phyloP scores from a whole-genome alignment of 1,140 invertebrate genomes.

The Oncopeltus fasciatus region DNA sequence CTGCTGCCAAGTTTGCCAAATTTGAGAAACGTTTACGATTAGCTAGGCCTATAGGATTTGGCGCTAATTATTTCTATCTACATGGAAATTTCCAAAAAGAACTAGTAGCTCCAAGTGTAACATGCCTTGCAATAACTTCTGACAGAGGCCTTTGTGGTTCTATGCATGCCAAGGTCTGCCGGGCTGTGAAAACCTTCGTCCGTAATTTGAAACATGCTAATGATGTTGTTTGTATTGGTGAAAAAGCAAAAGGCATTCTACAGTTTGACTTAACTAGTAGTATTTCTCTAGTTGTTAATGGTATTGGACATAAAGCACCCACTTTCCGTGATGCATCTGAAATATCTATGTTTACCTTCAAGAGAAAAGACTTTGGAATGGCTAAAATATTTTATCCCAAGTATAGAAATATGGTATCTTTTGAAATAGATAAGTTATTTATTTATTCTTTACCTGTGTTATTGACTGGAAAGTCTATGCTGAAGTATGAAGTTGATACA shows the following conservation, averaged over 20 bases:
- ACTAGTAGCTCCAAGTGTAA: conserved; percentile 26
- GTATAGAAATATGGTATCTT: background rate
- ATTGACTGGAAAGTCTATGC: conserved; percentile 39
- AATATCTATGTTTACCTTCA: background rate
- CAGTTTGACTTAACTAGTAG: conserved; percentile 34
- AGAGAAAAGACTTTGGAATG: background rate
- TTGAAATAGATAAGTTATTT: background rate
- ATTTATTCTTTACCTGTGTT: background rate
- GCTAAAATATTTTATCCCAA: background rate
- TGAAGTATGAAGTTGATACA: conserved; percentile 37
- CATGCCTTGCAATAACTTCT: conserved; percentile 36
- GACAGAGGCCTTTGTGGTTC: conserved; percentile 55
- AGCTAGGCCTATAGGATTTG: conserved; percentile 24
- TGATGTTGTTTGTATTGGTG: conserved; percentile 48
- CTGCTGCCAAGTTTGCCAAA: conserved; percentile 45
- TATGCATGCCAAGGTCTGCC: conserved; percentile 43
- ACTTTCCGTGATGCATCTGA: background rate
- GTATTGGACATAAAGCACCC: conserved; percentile 45
- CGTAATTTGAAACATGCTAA: conserved; percentile 24
- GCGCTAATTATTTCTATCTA: conserved; percentile 26
- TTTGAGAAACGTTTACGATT: conserved; percentile 46
- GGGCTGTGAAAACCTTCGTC: conserved; percentile 27
- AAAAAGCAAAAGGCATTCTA: conserved; percentile 43
- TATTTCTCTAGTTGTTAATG: conserved; percentile 39
- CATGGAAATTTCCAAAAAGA: conserved; percentile 26